These are phyloP conservation scores for Physocephala rufipes DNA, from an alignment of 2,888 invertebrate species.

Conservation along the genomic window DNA sequence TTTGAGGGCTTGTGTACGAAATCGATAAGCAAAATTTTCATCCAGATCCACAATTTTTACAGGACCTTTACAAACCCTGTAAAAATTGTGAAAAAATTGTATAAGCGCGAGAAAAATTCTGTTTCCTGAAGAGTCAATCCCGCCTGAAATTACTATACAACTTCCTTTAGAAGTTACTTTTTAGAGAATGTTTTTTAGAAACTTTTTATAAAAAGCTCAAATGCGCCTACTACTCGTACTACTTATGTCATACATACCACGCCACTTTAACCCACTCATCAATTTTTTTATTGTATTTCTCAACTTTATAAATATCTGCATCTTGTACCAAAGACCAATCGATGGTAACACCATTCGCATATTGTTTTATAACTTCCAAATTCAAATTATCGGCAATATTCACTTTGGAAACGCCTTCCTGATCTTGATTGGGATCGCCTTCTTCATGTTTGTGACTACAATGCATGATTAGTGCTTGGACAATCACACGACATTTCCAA, in stretches of 20 bases:
- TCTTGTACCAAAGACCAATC: slow-evolving; percentile 54
- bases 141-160: background rate
- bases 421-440: background rate
- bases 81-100: background rate
- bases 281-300: slow-evolving; percentile 54
- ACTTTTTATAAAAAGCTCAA: background rate
- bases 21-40: slow-evolving; percentile 61
- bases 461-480: no score
- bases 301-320: slow-evolving; percentile 60
- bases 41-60: slow-evolving; percentile 55
- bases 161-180: no score
- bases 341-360: slow-evolving; percentile 55
- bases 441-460: background rate
- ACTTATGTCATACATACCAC: slow-evolving; percentile 50
- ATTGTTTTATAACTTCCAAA: slow-evolving; percentile 54
- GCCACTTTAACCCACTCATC: slow-evolving; percentile 60
- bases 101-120: background rate
- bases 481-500: no score
- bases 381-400: slow-evolving; percentile 49
- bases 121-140: no score
- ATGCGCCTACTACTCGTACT: background rate
- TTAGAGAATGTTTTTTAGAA: background rate
- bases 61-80: slow-evolving; percentile 48
- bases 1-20: slow-evolving; percentile 58
- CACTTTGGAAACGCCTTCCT: background rate